Base-by-base conservation (phyloP, 2,113 vertebrate species). In the Platysteira castanea region DNA sequence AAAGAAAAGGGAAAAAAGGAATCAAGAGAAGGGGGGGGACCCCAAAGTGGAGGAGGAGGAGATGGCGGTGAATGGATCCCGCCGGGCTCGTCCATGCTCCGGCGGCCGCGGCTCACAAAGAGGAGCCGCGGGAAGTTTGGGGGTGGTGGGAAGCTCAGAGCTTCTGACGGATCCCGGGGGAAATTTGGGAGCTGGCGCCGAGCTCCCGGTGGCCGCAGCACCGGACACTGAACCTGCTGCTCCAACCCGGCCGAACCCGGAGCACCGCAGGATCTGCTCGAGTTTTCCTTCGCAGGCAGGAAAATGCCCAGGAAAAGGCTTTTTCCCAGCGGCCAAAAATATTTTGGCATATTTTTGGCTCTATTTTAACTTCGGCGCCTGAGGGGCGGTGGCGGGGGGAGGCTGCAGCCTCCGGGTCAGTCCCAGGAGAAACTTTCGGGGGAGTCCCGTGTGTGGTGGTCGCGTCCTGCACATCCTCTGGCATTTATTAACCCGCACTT, bases 51-150 rank as follows among this genome's bases (percentile, higher is more conserved):
- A 86, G 76, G 60, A 89, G 88, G 95, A 76, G 59, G 87, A 96
- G 93, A 89, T 84, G 82, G 52, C 23, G 54, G 42, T 87, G 91
- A 95, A 92, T 54, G 78, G 46, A 87, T 94, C 90, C 92, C 47
- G 46, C 33, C 31, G 92, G 69, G 90, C 87, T 84, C 88, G 84
- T 76, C 95, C 91, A 67, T 87, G 94, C 94, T 84, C 87, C 11
- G 68, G 77, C 69, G 64, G 88, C 94, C 49, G 84, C 74, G 7
- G 71, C 76, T 83, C 68, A 89, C 93, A 96, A 96, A 94, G 93
- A 60, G 75, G 61, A 52, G 67, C 89, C 11, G 44, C 57, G 37
- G 91, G 78, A 71, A 73, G 46, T 47, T 84, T 17, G 50, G 37
- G 49, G 67, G 14, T 1, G 21, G 37, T 74, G 79, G 92, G 33